A percentile compares a stretch with the other conserved stretches of the same genome.
phyloP scores from a whole-genome alignment of 2,113 vertebrate genomes.

The Indri indri region DNA sequence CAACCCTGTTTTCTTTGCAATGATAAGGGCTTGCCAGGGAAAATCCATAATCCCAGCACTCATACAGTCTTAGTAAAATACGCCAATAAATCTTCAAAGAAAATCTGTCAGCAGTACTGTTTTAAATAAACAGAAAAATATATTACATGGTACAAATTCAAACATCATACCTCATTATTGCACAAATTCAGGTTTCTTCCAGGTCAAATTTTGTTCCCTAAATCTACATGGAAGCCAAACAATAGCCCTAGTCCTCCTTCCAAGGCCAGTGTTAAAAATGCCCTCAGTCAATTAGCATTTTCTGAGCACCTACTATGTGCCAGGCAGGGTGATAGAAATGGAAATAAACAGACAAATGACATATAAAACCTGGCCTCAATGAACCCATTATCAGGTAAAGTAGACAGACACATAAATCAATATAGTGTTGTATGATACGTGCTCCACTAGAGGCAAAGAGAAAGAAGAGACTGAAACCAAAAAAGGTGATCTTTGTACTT shows the following conservation, averaged over 20 bases:
- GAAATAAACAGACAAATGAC: background rate
- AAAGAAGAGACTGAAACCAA: background rate
- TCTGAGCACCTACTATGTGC: background rate
- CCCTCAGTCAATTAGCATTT: background rate
- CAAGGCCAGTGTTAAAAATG: background rate
- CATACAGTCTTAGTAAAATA: constrained; percentile 84
- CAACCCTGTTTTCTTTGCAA: constrained; percentile 78
- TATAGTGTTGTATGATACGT: accelerated
- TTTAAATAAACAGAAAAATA: constrained; percentile 83
- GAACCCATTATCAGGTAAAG: background rate
- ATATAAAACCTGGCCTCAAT: background rate
- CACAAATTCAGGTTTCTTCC: constrained; percentile 10
- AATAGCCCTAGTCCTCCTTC: background rate
- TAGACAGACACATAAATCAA: background rate
- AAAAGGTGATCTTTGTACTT: background rate
- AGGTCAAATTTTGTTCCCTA: background rate
- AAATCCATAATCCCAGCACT: constrained; percentile 82
- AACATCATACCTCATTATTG: background rate
- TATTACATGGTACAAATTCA: constrained; percentile 54
- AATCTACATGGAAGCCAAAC: background rate
- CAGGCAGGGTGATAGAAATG: background rate
- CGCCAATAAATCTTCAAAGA: constrained; percentile 85
- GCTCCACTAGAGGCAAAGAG: background rate
- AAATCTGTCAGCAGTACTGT: constrained; percentile 81
- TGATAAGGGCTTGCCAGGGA: constrained; percentile 79